Base-by-base conservation (phyloP, 37 sponge, comb jelly and placozoan genomes). In the Amphimedon queenslandica region DNA sequence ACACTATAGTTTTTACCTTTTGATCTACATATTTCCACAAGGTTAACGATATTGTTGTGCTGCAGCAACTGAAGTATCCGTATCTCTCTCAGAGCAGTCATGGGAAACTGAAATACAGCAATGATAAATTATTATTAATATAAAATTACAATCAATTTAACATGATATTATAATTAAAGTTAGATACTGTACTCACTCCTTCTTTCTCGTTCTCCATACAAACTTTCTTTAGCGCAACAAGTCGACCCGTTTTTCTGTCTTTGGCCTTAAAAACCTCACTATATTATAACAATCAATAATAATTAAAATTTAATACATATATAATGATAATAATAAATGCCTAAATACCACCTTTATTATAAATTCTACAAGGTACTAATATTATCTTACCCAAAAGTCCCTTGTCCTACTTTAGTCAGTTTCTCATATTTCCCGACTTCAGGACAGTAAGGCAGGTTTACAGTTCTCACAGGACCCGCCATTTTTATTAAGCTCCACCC, bases 71-170 rank as follows among this genome's bases (percentile, higher is more conserved):
- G 93, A 2, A 98, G 77, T 8, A 98, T 90, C 35, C 89, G 60
- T n/a, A 98, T 98, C 76, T 98, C 99, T 42, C 99, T 76, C 81
- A 98, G 70, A 18, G 99, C 89, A 23, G 99, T 98, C 84, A 98
- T 92, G 8, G 99, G 99, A 47, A 98, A 98, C 94, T 93, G 66
- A 2, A 25, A n/a, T n/a, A n/a, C n/a, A n/a, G n/a, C n/a, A n/a
- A n/a, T n/a, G n/a, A n/a, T n/a, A n/a, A n/a, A n/a, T n/a, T n/a
- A n/a, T n/a, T n/a, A n/a, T n/a, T n/a, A n/a, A n/a, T n/a, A n/a
- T n/a, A n/a, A n/a, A n/a, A n/a, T n/a, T n/a, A n/a, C n/a, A n/a
- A n/a, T n/a, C n/a, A n/a, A n/a, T n/a, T n/a, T n/a, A n/a, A 82
- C 86, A 78, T 68, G n/a, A n/a, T n/a, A n/a, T n/a, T n/a, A n/a